A percentile compares a stretch with the other conserved stretches of the same genome.
These are phyloP conservation scores for Lasioglossum villosulum DNA, from an alignment of 2,888 invertebrate genomes.

Conservation along the genomic window DNA sequence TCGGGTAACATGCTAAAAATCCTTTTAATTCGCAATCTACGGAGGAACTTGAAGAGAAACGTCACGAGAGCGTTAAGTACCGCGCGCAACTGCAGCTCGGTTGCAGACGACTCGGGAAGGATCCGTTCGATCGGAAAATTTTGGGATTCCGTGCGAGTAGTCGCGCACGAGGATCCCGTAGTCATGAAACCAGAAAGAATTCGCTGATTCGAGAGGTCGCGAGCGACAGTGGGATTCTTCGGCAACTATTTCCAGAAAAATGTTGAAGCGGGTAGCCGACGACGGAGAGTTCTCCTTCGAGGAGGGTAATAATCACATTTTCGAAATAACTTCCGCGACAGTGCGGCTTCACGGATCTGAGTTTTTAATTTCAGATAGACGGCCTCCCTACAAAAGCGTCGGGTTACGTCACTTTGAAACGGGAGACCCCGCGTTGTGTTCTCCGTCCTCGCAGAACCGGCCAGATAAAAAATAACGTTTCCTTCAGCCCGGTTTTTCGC, in stretches of 20 bases:
- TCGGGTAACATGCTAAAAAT: neutral
- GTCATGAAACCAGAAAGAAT: neutral
- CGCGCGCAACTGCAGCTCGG: neutral
- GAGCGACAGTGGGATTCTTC: slow-evolving; percentile 23
- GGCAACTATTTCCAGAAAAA: slow-evolving; percentile 21
- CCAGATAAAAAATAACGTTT: slow-evolving; percentile 31
- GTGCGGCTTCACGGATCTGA: no score
- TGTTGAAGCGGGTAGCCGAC: neutral
- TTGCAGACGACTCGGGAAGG: neutral
- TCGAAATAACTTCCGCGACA: slow-evolving; percentile 30
- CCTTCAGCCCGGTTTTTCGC: neutral
- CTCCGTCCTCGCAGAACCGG: slow-evolving; percentile 6
- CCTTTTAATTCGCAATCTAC: neutral
- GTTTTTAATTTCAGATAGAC: slow-evolving; percentile 35
- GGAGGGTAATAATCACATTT: slow-evolving; percentile 52
- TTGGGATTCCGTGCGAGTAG: neutral
- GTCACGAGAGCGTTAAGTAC: neutral
- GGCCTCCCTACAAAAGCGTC: neutral
- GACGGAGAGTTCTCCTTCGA: slow-evolving; percentile 8
- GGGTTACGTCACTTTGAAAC: slow-evolving; percentile 33
- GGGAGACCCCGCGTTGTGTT: neutral
- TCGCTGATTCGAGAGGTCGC: neutral
- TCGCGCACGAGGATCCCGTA: neutral
- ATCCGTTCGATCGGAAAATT: neutral
- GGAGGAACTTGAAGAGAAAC: neutral